Evolutionary conservation across 2,113 vertebrate species (phyloP).

Genomic region (Motacilla tschutschensis): DNA sequence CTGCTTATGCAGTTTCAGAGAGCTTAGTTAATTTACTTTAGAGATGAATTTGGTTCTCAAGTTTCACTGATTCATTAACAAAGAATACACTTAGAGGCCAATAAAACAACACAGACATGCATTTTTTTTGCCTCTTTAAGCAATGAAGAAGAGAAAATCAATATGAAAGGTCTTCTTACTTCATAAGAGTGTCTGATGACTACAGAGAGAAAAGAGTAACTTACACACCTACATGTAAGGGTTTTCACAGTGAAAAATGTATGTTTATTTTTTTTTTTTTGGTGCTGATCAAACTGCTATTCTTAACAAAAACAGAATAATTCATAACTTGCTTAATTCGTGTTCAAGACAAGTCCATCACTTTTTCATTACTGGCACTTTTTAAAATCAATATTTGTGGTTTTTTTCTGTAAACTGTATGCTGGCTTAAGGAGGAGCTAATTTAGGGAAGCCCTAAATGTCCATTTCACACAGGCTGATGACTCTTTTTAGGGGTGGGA

Average conservation of each 20-base stretch:
- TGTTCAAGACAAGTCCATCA: not conserved
- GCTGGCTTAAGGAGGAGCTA: not conserved
- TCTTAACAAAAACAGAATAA: not conserved
- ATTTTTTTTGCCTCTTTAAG: constrained; percentile 4
- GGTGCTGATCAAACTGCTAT: not conserved
- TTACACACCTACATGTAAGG: not conserved
- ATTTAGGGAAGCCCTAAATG: not conserved
- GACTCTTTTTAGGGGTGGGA: not conserved
- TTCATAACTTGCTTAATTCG: not conserved
- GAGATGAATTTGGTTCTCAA: not conserved
- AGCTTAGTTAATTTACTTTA: not conserved
- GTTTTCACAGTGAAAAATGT: not conserved
- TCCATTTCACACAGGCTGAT: not conserved
- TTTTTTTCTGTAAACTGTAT: not conserved
- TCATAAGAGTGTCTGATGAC: not conserved
- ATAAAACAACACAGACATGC: not conserved
- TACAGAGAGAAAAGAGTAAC: not conserved
- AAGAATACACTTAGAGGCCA: not conserved
- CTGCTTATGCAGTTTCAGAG: not conserved
- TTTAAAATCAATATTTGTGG: not conserved
- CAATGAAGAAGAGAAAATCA: constrained; percentile 8
- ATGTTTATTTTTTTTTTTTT: not conserved
- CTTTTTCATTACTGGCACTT: not conserved
- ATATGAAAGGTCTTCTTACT: not conserved
- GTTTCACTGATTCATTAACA: not conserved